phyloP scores from a whole-genome alignment of 2,888 invertebrate genomes.

The Melipona beecheii region DNA sequence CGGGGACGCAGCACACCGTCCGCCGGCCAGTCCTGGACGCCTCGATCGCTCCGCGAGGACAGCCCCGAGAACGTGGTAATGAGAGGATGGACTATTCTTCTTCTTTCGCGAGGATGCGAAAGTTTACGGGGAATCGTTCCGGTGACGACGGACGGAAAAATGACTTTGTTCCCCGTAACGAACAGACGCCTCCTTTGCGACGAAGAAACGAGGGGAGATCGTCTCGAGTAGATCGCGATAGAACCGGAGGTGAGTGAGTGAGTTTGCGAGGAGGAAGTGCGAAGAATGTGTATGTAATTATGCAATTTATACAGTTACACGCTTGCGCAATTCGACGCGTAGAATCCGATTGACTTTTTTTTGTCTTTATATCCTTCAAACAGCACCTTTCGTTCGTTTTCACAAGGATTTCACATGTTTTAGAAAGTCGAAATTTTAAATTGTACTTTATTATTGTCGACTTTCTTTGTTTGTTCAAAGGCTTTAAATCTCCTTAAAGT shows the following conservation, averaged over 20 bases:
- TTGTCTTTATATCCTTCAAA: too few relatives aligned
- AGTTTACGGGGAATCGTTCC: not conserved
- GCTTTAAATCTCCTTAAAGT: not conserved
- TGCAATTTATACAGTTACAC: too few relatives aligned
- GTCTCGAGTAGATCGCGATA: not conserved
- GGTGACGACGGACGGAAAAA: not conserved
- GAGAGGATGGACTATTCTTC: conserved; percentile 49
- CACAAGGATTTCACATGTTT: too few relatives aligned
- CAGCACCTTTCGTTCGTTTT: too few relatives aligned
- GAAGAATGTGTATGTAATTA: too few relatives aligned
- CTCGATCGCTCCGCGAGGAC: conserved; percentile 60
- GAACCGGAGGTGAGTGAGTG: too few relatives aligned
- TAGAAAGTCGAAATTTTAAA: too few relatives aligned
- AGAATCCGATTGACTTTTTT: too few relatives aligned
- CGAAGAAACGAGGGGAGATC: not conserved
- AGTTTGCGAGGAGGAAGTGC: too few relatives aligned
- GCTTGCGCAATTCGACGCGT: too few relatives aligned
- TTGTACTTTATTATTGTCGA: too few relatives aligned
- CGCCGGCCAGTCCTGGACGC: conserved; percentile 27
- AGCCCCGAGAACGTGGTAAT: conserved; percentile 61
- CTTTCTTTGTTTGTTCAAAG: too few relatives aligned
- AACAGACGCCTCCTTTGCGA: not conserved
- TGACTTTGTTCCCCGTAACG: not conserved
- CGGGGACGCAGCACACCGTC: conserved; percentile 40
- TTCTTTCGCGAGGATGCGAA: not conserved